A percentile compares a stretch with the other conserved stretches of the same genome.
Evolutionary conservation across 2,888 invertebrate species (phyloP).

Genomic region (Synanthedon myopaeformis): DNA sequence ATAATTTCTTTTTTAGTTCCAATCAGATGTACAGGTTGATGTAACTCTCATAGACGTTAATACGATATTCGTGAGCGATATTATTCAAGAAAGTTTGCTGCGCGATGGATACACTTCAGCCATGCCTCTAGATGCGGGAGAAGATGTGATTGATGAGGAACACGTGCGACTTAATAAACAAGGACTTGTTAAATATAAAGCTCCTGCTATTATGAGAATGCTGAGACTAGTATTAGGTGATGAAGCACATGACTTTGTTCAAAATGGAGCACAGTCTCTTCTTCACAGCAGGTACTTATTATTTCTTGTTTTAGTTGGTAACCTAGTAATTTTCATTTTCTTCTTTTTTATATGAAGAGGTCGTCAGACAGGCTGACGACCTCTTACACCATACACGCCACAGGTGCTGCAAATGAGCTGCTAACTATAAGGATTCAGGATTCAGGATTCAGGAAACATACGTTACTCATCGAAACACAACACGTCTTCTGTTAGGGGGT

Average conservation of each 20-base stretch:
- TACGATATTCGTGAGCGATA: conserved; percentile 43
- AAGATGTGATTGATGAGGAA: conserved; percentile 27
- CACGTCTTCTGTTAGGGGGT: no score
- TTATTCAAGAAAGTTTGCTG: conserved; percentile 49
- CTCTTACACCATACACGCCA: no score
- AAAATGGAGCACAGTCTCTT: conserved; percentile 26
- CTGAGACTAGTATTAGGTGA: conserved; percentile 27
- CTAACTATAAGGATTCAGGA: no score
- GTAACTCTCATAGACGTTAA: conserved; percentile 35
- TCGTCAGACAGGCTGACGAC: no score
- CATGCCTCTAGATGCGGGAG: conserved; percentile 20
- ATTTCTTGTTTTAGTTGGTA: neutral
- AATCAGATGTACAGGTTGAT: conserved; percentile 21
- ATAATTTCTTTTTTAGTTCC: conserved; percentile 23
- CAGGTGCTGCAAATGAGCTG: no score
- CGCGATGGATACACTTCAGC: conserved; percentile 29
- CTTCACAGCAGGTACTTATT: conserved; percentile 27
- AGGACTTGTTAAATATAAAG: conserved; percentile 39
- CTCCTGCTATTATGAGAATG: conserved; percentile 46
- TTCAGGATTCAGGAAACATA: no score
- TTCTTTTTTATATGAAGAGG: no score
- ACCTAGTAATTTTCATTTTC: no score
- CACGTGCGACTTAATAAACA: conserved; percentile 28
- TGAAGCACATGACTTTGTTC: conserved; percentile 29
- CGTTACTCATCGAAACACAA: no score